Evolutionary conservation across 2,797 vertebrate species (phyloP), one percentile per base, ranked within the genome.

Genomic region (Percopsis omiscomaycus): DNA sequence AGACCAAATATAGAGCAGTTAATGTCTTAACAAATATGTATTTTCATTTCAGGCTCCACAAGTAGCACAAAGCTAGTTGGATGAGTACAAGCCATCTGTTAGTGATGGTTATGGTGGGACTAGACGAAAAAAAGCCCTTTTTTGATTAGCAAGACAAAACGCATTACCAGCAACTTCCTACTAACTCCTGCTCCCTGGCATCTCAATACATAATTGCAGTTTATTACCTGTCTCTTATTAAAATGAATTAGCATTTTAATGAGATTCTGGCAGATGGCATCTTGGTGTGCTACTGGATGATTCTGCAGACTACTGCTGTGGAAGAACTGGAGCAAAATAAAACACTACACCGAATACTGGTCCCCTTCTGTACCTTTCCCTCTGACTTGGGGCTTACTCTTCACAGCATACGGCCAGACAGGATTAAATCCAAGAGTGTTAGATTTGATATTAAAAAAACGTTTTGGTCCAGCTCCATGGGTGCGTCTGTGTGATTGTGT

Each of bases 181-280:
- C 85, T 80, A 86, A 90, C 84, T 85, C 82, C 70, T 5, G 76
- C 84, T 81, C 84, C 75, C 66, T 79, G 75, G 84, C 84, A 82
- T 89, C 87, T 89, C 86, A 86, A 91, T 90, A 93, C 87, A 84
- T 93, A 94, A 94, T 93, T 94, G 92, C 88, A 93, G 90, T 91
- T 94, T 93, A 93, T 95, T 94, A 94, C 89, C 87, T 89, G 89
- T 89, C 89, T 92, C 88, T 92, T 93, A 94, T 95, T 94, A 93
- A 92, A 94, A 93, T 85, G 89, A 91, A 94, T 95, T 94, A 92
- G 92, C 93, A 94, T 95, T 92, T 94, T 91, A 91, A 87, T 83
- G 89, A 92, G 89, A 66, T 80, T 84, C 83, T 92, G 86, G 86
- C 90, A 92, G 92, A 93, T 92, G 91, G 92, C 64, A 79, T 82